Percentiles rank a stretch among this genome's conserved stretches.
Conservation (phyloP, 23 tunicate genomes). For the Diplosoma virens region DNA sequence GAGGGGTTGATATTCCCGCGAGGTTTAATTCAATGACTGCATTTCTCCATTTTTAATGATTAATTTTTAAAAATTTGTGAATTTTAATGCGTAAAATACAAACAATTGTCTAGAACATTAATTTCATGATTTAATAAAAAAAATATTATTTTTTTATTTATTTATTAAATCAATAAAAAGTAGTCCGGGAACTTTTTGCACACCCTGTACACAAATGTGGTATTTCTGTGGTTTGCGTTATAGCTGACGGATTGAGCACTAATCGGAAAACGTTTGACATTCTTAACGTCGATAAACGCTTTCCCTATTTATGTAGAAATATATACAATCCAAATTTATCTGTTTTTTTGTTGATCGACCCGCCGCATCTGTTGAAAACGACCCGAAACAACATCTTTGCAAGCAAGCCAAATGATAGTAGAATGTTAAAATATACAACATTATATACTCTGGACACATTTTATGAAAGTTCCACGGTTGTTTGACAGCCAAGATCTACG, state of each 20-base stretch:
- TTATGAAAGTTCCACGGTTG: constrained; percentile 16
- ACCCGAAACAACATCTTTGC: not conserved
- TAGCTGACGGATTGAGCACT: not conserved
- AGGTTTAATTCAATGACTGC: too few relatives aligned
- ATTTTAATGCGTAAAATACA: too few relatives aligned
- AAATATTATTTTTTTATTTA: too few relatives aligned
- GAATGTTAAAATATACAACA: not conserved
- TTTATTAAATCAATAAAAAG: too few relatives aligned
- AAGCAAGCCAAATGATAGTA: not conserved
- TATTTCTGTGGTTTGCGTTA: not conserved
- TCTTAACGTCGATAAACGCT: not conserved
- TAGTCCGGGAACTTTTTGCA: too few relatives aligned
- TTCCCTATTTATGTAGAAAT: not conserved
- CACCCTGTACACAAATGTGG: too few relatives aligned
- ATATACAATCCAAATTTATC: not conserved
- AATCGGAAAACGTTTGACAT: not conserved
- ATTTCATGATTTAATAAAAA: too few relatives aligned
- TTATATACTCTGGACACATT: constrained; percentile 3
- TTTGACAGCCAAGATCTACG: constrained; percentile 6
- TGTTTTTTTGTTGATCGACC: not conserved
- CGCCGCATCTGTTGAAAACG: not conserved
- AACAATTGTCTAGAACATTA: too few relatives aligned
- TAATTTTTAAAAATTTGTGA: too few relatives aligned
- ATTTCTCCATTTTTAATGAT: too few relatives aligned
- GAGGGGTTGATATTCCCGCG: too few relatives aligned